phyloP scores from a whole-genome alignment of 2,797 vertebrate genomes.

The Pygocentrus nattereri region DNA sequence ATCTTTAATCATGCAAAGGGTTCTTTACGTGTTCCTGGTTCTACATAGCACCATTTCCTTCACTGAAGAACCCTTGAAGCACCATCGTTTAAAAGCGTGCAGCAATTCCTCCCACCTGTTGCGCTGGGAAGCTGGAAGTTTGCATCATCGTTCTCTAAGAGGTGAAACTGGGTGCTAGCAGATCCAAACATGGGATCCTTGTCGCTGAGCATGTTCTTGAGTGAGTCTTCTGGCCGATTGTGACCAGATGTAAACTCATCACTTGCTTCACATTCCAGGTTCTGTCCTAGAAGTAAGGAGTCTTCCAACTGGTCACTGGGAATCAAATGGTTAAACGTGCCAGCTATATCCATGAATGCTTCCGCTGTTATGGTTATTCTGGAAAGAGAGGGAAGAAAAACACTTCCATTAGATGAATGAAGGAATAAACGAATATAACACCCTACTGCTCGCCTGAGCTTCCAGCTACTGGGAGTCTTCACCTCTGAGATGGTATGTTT shows the following conservation, averaged over 20 bases:
- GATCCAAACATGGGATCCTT: conserved; percentile 99
- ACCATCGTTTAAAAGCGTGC: no score
- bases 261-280: conserved; percentile 97
- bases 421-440: not conserved
- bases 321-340: conserved; percentile 98
- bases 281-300: conserved; percentile 92
- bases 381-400: conserved; percentile 59
- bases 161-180: conserved; percentile 96
- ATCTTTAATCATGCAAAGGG: no score
- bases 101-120: conserved; percentile 79
- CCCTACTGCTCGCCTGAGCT: not conserved
- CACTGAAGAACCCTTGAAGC: no score
- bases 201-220: conserved; percentile 99
- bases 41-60: no score
- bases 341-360: conserved; percentile 99
- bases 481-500: not conserved
- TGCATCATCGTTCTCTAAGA: conserved; percentile 92
- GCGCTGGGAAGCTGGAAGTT: conserved; percentile 90
- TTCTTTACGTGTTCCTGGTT: no score
- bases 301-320: conserved; percentile 99
- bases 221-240: conserved; percentile 90
- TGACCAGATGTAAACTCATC: conserved; percentile 92
- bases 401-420: not conserved
- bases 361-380: conserved; percentile 89
- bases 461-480: not conserved